phyloP scores from a whole-genome alignment of 2,888 invertebrate species.

The Linnaemya vulpina region DNA sequence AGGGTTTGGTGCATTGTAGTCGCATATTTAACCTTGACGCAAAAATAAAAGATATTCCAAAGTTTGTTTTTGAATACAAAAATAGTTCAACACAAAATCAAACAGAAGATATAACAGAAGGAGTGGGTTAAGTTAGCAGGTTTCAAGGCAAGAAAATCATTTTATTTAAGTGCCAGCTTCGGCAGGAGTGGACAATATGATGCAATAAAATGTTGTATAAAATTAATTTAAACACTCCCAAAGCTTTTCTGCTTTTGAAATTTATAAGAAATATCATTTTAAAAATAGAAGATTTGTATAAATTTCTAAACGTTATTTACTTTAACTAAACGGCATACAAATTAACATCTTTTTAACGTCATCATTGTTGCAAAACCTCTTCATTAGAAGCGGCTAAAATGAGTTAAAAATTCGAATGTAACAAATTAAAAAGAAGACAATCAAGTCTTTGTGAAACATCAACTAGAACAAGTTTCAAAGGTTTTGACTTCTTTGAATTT shows the following conservation, averaged over 20 bases:
- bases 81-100: slow-evolving; percentile 15
- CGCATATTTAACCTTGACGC: slow-evolving; percentile 46
- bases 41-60: slow-evolving; percentile 40
- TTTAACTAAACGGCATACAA: background rate
- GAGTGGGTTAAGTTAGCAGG: slow-evolving; percentile 47
- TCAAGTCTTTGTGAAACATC: slow-evolving; percentile 19
- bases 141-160: background rate
- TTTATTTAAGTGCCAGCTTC: too few relatives aligned
- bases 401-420: slow-evolving; percentile 1
- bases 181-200: too few relatives aligned
- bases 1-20: slow-evolving; percentile 4
- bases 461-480: background rate
- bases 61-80: slow-evolving; percentile 46
- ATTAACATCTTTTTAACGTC: background rate
- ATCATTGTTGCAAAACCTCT: background rate
- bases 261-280: too few relatives aligned
- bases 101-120: background rate
- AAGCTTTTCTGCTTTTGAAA: too few relatives aligned
- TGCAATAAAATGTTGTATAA: too few relatives aligned
- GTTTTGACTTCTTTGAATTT: background rate
- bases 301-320: too few relatives aligned
- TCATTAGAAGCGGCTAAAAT: background rate
- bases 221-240: too few relatives aligned
- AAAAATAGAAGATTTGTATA: too few relatives aligned
- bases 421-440: slow-evolving; percentile 11